Base-by-base conservation (phyloP, 1,140 invertebrate genomes). In the Holcopasites calliopsidis region DNA sequence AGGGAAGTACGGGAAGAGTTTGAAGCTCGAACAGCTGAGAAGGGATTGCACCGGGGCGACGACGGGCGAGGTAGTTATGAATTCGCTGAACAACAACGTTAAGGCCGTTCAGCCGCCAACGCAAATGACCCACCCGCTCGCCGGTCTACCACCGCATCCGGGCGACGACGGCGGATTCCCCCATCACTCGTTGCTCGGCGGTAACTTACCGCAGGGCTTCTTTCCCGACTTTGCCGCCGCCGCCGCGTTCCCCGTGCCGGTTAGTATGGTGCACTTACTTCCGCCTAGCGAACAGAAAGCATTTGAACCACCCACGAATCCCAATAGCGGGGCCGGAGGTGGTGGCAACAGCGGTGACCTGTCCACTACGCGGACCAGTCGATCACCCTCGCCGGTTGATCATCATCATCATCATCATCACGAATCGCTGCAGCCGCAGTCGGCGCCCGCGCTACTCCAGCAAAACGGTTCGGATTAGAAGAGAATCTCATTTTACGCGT, bases 1-100 rank as follows among this genome's bases (percentile, higher is more conserved):
- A n/a, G 96, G 96, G 18, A 97, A 97, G 86, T 97, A 97, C 87
- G 97, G 97, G 1, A 97, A 97, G 88, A 97, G 96, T 81, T 91
- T 97, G 26, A 97, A 97, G 85, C 92, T 97, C 50, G 97, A 97
- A 85, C 95, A 97, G 85, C 91, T 97, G 28, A 93, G 96, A 84
- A 97, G 96, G 91, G 96, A 97, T 87, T 97, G 96, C 90, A 96
- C 96, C 83, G 95, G 95, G 83, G 68, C 92, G 58, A 88, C 92
- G 87, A 79, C 95, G 92, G 50, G 93, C 6, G 95, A 96, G 86
- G 93, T 95, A 86, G 93, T 95, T 85, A 94, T 95, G 77, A 93
- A 95, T 2, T 91, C 93, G 28, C 94, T 94, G 86, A 95, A 95
- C 88, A 95, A 95, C 89, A 95, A 95, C 84, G 95, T 95, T 92